Percentiles rank a stretch among this genome's conserved stretches.
phyloP scores from a whole-genome alignment of 92 coral and sea anemone genomes.

The Chrysogorgia sp. region DNA sequence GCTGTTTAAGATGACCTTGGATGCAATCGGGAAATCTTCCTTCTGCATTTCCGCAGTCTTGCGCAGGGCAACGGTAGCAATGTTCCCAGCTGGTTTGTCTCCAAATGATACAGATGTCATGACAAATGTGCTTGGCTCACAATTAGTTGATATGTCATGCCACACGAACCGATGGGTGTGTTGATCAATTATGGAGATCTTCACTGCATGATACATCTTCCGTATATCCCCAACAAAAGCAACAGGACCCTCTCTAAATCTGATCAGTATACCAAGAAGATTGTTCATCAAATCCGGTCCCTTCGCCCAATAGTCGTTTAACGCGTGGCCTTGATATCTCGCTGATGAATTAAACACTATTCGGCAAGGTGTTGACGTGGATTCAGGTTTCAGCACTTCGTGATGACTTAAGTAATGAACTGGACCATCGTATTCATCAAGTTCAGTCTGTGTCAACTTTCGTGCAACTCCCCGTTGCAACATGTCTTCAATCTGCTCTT shows the following conservation, averaged over 20 bases:
- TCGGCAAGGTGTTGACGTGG: constrained; percentile 60
- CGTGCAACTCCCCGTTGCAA: constrained; percentile 44
- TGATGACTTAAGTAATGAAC: constrained; percentile 48
- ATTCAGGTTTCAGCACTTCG: constrained; percentile 48
- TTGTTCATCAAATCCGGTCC: constrained; percentile 46
- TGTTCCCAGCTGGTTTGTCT: constrained; percentile 57
- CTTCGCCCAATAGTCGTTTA: constrained; percentile 48
- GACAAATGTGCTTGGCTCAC: constrained; percentile 50
- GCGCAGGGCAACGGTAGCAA: constrained; percentile 58
- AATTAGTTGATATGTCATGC: constrained; percentile 46
- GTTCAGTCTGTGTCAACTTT: constrained; percentile 30
- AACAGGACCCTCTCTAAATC: constrained; percentile 48
- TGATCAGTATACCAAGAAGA: constrained; percentile 50
- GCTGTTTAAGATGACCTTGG: constrained; percentile 1
- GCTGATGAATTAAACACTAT: constrained; percentile 62
- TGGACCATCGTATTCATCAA: constrained; percentile 43
- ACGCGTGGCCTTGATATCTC: constrained; percentile 46
- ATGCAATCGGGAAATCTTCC: constrained; percentile 18
- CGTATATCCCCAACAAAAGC: constrained; percentile 44
- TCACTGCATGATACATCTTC: constrained; percentile 54
- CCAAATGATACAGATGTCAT: constrained; percentile 62
- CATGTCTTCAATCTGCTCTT: constrained; percentile 46
- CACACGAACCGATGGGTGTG: constrained; percentile 64
- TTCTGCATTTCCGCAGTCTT: constrained; percentile 44
- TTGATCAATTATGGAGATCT: constrained; percentile 46